Conservation (phyloP, 2,113 vertebrate species). For the Muscicapa adusta region DNA sequence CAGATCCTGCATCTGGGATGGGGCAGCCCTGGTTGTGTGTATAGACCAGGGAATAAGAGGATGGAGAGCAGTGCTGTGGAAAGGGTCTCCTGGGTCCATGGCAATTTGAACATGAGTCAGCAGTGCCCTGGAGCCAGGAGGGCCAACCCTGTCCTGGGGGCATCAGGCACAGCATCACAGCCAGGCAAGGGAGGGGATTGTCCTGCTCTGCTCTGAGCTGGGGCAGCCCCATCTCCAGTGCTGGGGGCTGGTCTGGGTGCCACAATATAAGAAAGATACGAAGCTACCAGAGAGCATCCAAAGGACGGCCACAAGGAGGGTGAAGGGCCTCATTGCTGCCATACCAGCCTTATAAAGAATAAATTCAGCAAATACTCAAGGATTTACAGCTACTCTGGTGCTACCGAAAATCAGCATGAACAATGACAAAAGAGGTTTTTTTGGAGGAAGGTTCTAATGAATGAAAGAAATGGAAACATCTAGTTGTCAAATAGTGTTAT, state of each 20-base stretch:
- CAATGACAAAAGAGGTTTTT: neutral
- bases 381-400: neutral
- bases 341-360: neutral
- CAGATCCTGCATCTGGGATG: neutral
- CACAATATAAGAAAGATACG: neutral
- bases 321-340: neutral
- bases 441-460: neutral
- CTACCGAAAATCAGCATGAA: neutral
- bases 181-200: fast-evolving
- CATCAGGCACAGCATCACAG: neutral
- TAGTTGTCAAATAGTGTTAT: neutral
- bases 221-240: fast-evolving
- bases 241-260: fast-evolving
- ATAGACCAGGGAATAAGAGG: neutral
- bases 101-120: fast-evolving
- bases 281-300: neutral
- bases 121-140: neutral
- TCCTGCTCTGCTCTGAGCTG: neutral
- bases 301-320: neutral
- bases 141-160: fast-evolving
- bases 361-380: fast-evolving
- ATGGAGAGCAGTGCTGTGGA: neutral
- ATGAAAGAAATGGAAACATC: neutral
- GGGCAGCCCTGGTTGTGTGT: neutral
- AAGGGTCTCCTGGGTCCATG: fast-evolving